Evolutionary conservation across 2,888 invertebrate species (phyloP).

Genomic region (Drosophila nr. fundita): DNA sequence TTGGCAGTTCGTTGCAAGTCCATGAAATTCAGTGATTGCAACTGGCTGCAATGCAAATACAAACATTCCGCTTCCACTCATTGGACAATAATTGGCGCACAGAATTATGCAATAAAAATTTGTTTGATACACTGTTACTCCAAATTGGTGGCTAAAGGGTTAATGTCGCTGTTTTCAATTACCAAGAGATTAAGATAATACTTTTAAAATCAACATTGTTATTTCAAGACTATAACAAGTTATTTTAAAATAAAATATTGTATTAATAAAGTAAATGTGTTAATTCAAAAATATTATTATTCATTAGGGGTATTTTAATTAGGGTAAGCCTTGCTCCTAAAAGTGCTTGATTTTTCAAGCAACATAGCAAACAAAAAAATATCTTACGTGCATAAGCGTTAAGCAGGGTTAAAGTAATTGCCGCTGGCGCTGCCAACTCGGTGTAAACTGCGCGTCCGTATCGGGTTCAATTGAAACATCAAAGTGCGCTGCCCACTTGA

Average conservation of each 20-base stretch:
- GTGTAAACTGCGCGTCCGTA: conserved; percentile 32
- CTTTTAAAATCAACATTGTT: neutral
- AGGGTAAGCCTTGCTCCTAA: neutral
- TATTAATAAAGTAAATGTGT: neutral
- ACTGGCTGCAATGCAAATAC: conserved; percentile 55
- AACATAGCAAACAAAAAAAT: neutral
- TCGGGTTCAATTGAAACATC: conserved; percentile 49
- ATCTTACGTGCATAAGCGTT: neutral
- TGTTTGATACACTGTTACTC: conserved; percentile 9
- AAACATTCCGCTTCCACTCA: conserved; percentile 60
- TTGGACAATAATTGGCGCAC: conserved; percentile 58
- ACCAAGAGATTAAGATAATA: neutral
- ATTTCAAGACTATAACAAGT: neutral
- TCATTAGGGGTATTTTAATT: neutral
- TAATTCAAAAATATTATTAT: neutral
- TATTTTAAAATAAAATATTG: neutral
- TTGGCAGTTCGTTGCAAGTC: conserved; percentile 34
- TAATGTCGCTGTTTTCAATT: neutral
- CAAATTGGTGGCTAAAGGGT: conserved; percentile 16
- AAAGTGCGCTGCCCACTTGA: conserved; percentile 68
- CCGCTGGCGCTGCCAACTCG: conserved; percentile 40
- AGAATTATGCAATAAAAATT: conserved; percentile 50
- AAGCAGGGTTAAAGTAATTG: conserved; percentile 38
- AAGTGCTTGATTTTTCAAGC: neutral
- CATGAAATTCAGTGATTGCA: conserved; percentile 53